phyloP scores from a whole-genome alignment of 2,797 vertebrate genomes.

The Spinibarbus caldwelli region DNA sequence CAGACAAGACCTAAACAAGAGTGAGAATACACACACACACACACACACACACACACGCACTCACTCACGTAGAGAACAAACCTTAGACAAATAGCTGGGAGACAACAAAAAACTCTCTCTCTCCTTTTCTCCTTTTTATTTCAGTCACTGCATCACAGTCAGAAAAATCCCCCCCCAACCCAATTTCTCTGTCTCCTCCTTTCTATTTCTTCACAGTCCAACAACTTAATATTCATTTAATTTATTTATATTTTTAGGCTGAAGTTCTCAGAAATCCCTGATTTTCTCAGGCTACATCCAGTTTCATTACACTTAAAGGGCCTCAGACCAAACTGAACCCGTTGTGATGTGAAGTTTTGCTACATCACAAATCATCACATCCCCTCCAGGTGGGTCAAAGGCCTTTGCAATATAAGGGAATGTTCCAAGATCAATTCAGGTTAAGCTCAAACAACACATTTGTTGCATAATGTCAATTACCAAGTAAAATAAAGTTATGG shows the following conservation, averaged over 20 bases:
- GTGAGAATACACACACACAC: not conserved
- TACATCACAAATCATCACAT: not conserved
- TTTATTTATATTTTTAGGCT: not conserved
- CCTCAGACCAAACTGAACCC: not conserved
- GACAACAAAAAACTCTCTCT: not conserved
- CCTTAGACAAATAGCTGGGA: conserved; percentile 3
- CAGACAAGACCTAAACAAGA: conserved; percentile 22
- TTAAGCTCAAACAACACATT: not conserved
- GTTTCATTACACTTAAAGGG: not conserved
- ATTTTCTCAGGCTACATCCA: not conserved
- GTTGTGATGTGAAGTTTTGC: not conserved
- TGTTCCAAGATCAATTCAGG: not conserved
- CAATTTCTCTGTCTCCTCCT: not conserved
- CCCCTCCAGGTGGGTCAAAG: conserved; percentile 8
- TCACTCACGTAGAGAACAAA: not conserved
- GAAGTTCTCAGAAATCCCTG: not conserved
- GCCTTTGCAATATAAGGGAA: not conserved
- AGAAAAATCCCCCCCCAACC: not conserved
- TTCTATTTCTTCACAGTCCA: not conserved
- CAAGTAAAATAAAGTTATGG: not conserved
- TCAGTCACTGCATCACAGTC: conserved; percentile 24
- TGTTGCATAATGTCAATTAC: not conserved
- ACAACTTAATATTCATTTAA: not conserved
- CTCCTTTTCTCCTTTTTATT: not conserved
- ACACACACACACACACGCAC: not conserved